Conservation (phyloP, 2,888 invertebrate species). For the Dermolepida albohirtum region DNA sequence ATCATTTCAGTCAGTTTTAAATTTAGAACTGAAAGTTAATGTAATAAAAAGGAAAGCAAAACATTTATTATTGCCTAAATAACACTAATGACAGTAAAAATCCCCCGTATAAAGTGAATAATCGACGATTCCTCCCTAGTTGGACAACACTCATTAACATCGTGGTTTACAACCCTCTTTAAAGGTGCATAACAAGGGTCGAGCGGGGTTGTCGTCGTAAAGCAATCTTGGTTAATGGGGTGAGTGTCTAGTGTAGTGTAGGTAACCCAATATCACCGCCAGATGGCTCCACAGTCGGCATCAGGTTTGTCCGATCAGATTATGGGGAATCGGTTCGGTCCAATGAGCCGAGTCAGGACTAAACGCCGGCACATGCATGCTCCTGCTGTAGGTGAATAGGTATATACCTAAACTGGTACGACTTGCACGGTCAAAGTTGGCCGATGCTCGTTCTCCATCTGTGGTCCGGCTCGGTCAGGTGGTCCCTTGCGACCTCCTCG, state of each 20-base stretch:
- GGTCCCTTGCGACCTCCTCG: conserved; percentile 43
- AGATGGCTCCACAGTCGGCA: conserved; percentile 51
- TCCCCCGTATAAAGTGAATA: conserved; percentile 12
- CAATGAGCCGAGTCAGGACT: conserved; percentile 50
- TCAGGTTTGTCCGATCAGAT: conserved; percentile 52
- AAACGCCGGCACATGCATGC: conserved; percentile 50
- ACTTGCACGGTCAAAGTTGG: conserved; percentile 15
- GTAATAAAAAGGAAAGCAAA: too few relatives aligned
- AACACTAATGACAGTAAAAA: conserved; percentile 8
- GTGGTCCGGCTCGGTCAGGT: conserved; percentile 50
- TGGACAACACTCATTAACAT: conserved; percentile 44
- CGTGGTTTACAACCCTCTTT: conserved; percentile 49
- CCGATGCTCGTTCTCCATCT: conserved; percentile 50
- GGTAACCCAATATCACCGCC: conserved; percentile 52
- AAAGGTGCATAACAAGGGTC: conserved; percentile 45
- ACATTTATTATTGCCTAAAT: not conserved
- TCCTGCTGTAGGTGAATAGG: conserved; percentile 1
- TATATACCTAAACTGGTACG: not conserved
- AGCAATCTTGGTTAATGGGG: conserved; percentile 52
- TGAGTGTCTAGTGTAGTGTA: conserved; percentile 44
- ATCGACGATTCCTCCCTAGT: conserved; percentile 10
- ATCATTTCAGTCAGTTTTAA: too few relatives aligned
- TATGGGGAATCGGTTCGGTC: conserved; percentile 49
- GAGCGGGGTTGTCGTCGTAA: conserved; percentile 46
- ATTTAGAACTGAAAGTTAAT: too few relatives aligned